Conservation (phyloP, 1,140 invertebrate species). For the Drosophila trapezifrons region DNA sequence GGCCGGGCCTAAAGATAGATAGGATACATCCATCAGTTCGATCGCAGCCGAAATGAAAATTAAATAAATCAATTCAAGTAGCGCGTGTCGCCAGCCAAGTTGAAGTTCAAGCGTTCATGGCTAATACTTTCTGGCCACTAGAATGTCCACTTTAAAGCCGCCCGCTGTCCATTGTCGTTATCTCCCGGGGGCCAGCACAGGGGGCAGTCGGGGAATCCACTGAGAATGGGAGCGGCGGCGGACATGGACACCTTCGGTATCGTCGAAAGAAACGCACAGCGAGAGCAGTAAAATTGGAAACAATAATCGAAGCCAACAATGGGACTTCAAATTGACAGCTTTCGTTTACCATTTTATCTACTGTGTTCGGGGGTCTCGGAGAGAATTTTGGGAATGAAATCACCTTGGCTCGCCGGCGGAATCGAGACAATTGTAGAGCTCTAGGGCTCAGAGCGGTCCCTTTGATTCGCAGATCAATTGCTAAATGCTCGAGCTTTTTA, state of each 20-base stretch:
- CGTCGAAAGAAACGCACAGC: constrained; percentile 29
- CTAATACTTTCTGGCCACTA: constrained; percentile 68
- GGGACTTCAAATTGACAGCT: constrained; percentile 79
- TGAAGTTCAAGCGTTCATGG: constrained; percentile 70
- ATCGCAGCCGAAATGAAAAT: constrained; percentile 25
- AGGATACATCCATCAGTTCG: constrained; percentile 65
- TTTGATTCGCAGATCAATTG: constrained; percentile 78
- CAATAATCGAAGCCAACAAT: constrained; percentile 67
- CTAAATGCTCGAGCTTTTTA: constrained; percentile 65
- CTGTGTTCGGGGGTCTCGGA: constrained; percentile 40
- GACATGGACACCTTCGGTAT: constrained; percentile 28
- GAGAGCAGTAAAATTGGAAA: constrained; percentile 47
- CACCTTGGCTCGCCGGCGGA: constrained; percentile 63
- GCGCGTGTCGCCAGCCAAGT: constrained; percentile 54
- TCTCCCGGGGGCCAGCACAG: constrained; percentile 23
- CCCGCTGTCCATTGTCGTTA: constrained; percentile 62
- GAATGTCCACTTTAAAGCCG: constrained; percentile 75
- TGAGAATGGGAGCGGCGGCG: constrained; percentile 16
- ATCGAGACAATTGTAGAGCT: constrained; percentile 71
- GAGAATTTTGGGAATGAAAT: constrained; percentile 69
- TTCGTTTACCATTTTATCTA: constrained; percentile 77
- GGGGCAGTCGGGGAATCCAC: constrained; percentile 1
- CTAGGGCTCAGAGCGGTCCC: constrained; percentile 51
- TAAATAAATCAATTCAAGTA: constrained; percentile 46
- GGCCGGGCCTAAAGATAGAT: constrained; percentile 44